Evolutionary conservation across 2,797 vertebrate genomes (phyloP), one percentile per base, ranked within the genome.

Genomic region (Gymnocypris eckloni): DNA sequence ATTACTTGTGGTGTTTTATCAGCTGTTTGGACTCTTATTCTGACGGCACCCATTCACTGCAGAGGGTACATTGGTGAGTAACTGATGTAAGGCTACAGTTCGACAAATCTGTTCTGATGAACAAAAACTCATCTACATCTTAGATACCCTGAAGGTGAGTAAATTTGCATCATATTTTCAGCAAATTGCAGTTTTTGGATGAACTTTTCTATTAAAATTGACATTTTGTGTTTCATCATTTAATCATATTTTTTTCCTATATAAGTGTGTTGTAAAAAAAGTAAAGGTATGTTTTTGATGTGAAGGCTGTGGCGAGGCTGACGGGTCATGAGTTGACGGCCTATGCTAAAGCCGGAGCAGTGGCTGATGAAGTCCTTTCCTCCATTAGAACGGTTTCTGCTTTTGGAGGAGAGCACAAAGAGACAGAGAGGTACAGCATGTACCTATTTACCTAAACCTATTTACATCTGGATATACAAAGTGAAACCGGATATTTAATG

Each of bases 311-410:
- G 64, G 90, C 93, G 28, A 93, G 87, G 83, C 86, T 96, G 83
- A 96, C 95, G 4, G 95, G 94, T 25, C 86, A 59, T 82, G 96
- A 96, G 88, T 87, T 96, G 8, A 88, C 87, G 64, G 94, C 96
- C 4, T 97, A 97, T 2, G 95, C 95, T 6, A 96, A 95, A 87
- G 96, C 96, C 2, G 96, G 96, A 2, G 93, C 95, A 0, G 94
- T 96, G 78, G 96, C 96, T 9, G 95, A 96, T 1, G 96, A 96
- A 89, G 95, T 96, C 15, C 90, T 96, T 28, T 95, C 95, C 2
- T 91, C 95, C 61, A 96, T 96, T 86, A 93, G 96, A 86, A 97
- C 96, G 0, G 95, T 97, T 0, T 94, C 94, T 59, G 96, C 96
- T 0, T 96, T 97, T 85, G 95, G 95, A 59, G 96, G 95, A 59